A percentile compares a stretch with the other conserved stretches of the same genome.
phyloP scores from a whole-genome alignment of 1,140 invertebrate species.

The Andricus grossulariae region DNA sequence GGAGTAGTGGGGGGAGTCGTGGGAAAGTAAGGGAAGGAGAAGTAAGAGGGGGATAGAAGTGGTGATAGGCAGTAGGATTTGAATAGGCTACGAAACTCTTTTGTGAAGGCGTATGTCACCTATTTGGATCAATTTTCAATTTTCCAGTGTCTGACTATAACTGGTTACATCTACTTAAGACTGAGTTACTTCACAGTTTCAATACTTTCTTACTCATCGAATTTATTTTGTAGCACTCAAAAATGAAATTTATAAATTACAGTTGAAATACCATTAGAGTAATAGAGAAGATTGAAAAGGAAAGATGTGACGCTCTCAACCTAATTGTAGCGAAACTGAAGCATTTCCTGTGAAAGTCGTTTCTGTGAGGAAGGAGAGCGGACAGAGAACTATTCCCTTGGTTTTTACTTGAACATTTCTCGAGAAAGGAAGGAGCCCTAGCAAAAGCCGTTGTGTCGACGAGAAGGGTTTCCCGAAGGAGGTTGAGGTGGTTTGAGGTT shows the following conservation, averaged over 20 bases:
- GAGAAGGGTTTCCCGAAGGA: conserved; percentile 27
- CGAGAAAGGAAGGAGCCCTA: not conserved
- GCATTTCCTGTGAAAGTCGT: conserved; percentile 12
- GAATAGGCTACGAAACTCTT: not conserved
- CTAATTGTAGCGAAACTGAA: conserved; percentile 15
- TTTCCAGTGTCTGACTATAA: no score
- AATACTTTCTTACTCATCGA: no score
- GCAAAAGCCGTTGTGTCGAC: conserved; percentile 27
- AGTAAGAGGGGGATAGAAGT: conserved; percentile 26
- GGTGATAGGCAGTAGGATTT: conserved; percentile 50
- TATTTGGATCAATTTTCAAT: no score
- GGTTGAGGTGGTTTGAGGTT: conserved; percentile 34
- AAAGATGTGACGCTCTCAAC: not conserved
- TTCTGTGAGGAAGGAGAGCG: not conserved
- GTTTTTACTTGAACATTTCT: conserved; percentile 17
- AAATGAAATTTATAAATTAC: not conserved
- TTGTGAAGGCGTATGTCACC: no score
- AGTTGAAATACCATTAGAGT: not conserved
- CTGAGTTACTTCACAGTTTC: no score
- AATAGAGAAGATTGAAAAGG: not conserved
- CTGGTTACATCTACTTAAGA: no score
- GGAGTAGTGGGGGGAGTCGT: conserved; percentile 32
- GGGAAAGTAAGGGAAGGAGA: not conserved
- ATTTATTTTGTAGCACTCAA: not conserved
- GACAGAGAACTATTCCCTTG: conserved; percentile 15